Base-by-base conservation (phyloP, 1,140 invertebrate genomes). In the Brachionus plicatilis region DNA sequence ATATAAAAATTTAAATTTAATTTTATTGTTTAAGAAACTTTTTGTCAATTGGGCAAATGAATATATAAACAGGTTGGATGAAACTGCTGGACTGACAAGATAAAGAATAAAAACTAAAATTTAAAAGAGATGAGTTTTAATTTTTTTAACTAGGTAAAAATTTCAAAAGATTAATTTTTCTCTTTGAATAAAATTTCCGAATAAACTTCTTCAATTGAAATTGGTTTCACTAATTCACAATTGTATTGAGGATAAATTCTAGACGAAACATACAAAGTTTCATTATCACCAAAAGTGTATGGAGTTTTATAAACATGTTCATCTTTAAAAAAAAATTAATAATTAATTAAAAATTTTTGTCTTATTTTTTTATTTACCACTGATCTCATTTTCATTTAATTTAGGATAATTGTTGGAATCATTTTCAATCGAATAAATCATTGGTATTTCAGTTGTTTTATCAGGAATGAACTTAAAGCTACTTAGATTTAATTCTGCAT, bases 11-110 rank as follows among this genome's bases (percentile, higher is more conserved):
- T 43, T 75, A 7, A 37, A 37, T 1, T 75, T 45, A 43, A 20
- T 11, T 14, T 53, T 56, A 27, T 60, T 65, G 1, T 45, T 65
- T 6, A 20, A 82, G 79, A 82, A 82, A 65, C 33, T 82, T 45
- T 60, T 66, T 29, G 27, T 68, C 33, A 29, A 29, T 11, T 82
- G 79, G 79, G 79, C 79, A 8, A 68, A 82, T 29, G 79, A 82
- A n/a, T 82, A 82, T 37, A 47, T 82, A 20, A 82, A 45, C 14
- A 82, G 79, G 41, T 37, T 82, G 20, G 79, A 82, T 27, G 79
- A 82, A 43, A 68, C 79, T 14, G 79, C 79, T 65, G 79, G 79
- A 17, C 24, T 72, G 12, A 72, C 68, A 9, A 37, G 68, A 72
- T 72, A 43, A 72, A 43, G 6, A 68, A 14, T 68, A 29, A 12